Evolutionary conservation across 2,888 invertebrate genomes (phyloP), one percentile per base, ranked within the genome.

Genomic region (Caenorhabditis wallacei): DNA sequence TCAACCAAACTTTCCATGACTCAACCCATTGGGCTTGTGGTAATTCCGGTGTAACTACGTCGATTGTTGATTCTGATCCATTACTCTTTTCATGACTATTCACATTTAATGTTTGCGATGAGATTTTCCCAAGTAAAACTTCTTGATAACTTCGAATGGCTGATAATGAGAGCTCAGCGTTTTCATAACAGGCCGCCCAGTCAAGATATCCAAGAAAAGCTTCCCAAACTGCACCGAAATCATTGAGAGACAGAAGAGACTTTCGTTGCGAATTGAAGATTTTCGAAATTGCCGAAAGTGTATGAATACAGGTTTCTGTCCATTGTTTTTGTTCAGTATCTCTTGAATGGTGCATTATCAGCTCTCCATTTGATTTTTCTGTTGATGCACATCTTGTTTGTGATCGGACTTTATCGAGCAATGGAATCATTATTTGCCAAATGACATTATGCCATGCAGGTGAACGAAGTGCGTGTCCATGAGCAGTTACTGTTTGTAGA

Each of bases 71-170:
- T 20, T 86, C 86, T 11, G 81, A 53, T 63, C 72, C 74, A 13
- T 68, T 79, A 59, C 69, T 82, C 64, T 79, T 81, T 18, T 82
- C 82, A 26, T 82, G 80, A n/a, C 70, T 87, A 59, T 88, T 88
- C n/a, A 87, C 85, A 69, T 87, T 86, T 54, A 88, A 71, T 7
- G 88, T 88, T 61, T 88, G 88, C 0, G 84, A 80, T 5, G 87
- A 87, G 0, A 85, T 69, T 59, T 82, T 80, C 10, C 88, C 88
- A 0, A 88, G 84, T 2, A 88, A 64, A 16, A 88, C 84, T 93
- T 98, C 98, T 93, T 98, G 98, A 93, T 98, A 96, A 16, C 97
- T 97, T 93, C 98, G 97, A 8, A 99, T 93, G 0, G 98, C 97
- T 1, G 98, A 97, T 88, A 98, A 94, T 0, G 98, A 97, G 51